Base-by-base conservation (phyloP, 2,113 vertebrate genomes). In the Psittacara wagleri region DNA sequence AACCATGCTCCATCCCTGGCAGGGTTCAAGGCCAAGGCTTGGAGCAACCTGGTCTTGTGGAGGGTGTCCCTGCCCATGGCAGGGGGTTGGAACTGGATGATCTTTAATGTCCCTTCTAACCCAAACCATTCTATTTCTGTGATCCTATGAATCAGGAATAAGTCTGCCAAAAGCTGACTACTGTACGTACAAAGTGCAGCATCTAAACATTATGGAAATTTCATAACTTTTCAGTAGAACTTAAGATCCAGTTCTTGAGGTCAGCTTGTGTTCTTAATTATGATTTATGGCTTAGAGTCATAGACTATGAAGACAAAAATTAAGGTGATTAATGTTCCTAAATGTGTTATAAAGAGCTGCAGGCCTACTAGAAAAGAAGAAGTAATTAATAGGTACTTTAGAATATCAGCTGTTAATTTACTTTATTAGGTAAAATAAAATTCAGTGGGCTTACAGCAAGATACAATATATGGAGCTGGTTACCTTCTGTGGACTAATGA, bases 401-500 rank as follows among this genome's bases (percentile, higher is more conserved):
- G 24, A 90, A 57, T 66, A 46, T 63, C 5, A 41, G 17, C 13
- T 75, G n/a, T 68, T 55, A 23, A 4, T 46, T 63, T 78, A 63
- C 16, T 67, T 85, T 14, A 31, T 86, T 54, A 41, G 12, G 35
- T 80, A 46, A 28, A 67, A 59, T 72, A 63, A 83, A 86, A 55
- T 43, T 37, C 39, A 73, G 9, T 54, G 52, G 33, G 19, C 16
- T 80, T 80, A 43, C 9, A 54, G 59, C 54, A 81, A 73, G 39
- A 35, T 68, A 25, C 6, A 63, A 18, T 73, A 13, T 3, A 43
- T 62, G 49, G 33, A 89, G 29, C 9, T 84, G 41, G 9, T 69
- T 77, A 10, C 73, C 54, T 83, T 62, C 0, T 1, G 0, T 4
- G 4, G 23, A 41, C 25, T 69, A 43, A 43, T 33, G 49, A 23